Percentiles rank a stretch among this genome's conserved stretches.
Evolutionary conservation across 2,113 vertebrate genomes (phyloP).

Genomic region (Pelmatolapia mariae): DNA sequence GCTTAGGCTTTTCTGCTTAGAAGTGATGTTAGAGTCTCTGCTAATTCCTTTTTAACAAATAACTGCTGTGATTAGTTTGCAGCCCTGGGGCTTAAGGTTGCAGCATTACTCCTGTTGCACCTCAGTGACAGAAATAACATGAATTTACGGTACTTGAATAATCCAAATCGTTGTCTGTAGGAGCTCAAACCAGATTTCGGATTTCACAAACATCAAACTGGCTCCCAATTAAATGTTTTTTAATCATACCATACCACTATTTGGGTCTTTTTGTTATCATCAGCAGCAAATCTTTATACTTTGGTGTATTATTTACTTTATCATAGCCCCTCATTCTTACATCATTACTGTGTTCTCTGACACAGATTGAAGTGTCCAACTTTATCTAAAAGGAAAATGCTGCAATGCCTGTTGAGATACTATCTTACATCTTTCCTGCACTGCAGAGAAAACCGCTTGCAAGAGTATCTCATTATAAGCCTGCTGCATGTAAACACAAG

Average conservation of each 20-base stretch:
- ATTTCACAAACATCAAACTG: not conserved
- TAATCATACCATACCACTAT: not conserved
- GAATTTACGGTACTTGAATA: not conserved
- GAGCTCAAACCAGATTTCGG: not conserved
- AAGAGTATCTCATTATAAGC: not conserved
- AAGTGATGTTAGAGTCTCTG: not conserved
- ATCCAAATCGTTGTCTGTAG: not conserved
- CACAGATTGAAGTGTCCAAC: not conserved
- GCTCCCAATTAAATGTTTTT: not conserved
- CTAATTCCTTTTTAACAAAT: slow-evolving; percentile 1
- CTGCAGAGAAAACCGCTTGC: not conserved
- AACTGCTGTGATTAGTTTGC: not conserved
- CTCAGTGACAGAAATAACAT: not conserved
- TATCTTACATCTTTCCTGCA: slow-evolving; percentile 4
- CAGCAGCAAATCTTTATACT: not conserved
- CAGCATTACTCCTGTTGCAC: not conserved
- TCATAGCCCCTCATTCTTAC: not conserved
- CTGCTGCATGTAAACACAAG: not conserved
- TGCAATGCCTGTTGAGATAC: not conserved
- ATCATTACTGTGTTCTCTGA: not conserved
- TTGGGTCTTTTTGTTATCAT: not conserved
- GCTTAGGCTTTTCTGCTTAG: not conserved
- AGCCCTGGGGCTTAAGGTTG: not conserved
- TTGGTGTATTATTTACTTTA: not conserved
- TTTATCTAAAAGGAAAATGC: not conserved